Conservation (phyloP, 2,797 vertebrate species). For the Margarornis squamiger region DNA sequence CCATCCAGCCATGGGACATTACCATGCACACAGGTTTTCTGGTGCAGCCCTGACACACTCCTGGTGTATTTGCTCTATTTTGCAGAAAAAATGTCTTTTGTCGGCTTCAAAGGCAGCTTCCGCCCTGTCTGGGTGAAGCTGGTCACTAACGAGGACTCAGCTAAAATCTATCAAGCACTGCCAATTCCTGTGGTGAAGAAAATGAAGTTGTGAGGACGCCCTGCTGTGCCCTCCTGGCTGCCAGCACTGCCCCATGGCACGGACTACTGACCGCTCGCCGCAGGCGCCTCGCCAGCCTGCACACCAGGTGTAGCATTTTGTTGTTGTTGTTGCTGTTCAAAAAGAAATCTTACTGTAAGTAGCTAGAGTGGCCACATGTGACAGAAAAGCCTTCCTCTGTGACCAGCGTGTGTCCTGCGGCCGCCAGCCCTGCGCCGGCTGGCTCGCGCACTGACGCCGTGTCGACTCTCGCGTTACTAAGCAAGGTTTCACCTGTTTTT, state of each 20-base stretch:
- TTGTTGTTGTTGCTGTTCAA: slow-evolving; percentile 35
- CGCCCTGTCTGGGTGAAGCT: slow-evolving; percentile 88
- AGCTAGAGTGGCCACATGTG: slow-evolving; percentile 17
- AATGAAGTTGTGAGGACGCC: slow-evolving; percentile 82
- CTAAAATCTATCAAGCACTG: slow-evolving; percentile 91
- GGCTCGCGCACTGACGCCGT: neutral
- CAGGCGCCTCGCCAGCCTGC: slow-evolving; percentile 12
- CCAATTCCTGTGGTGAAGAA: slow-evolving; percentile 90
- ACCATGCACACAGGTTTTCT: neutral
- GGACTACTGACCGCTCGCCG: slow-evolving; percentile 47
- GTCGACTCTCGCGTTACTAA: neutral
- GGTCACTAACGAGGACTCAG: slow-evolving; percentile 78
- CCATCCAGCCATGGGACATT: accelerated
- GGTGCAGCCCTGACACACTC: neutral
- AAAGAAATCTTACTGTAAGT: slow-evolving; percentile 45
- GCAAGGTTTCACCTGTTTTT: neutral
- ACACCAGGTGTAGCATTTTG: neutral
- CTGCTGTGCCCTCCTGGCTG: neutral
- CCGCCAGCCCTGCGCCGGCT: neutral
- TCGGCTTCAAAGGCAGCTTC: slow-evolving; percentile 91
- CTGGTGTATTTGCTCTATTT: neutral
- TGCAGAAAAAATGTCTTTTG: slow-evolving; percentile 90
- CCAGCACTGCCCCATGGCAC: neutral
- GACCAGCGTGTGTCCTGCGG: neutral
- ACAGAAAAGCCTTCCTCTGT: neutral